phyloP scores from a whole-genome alignment of 53 echinoderm and acorn worm genomes.

The Patiria pectinifera region DNA sequence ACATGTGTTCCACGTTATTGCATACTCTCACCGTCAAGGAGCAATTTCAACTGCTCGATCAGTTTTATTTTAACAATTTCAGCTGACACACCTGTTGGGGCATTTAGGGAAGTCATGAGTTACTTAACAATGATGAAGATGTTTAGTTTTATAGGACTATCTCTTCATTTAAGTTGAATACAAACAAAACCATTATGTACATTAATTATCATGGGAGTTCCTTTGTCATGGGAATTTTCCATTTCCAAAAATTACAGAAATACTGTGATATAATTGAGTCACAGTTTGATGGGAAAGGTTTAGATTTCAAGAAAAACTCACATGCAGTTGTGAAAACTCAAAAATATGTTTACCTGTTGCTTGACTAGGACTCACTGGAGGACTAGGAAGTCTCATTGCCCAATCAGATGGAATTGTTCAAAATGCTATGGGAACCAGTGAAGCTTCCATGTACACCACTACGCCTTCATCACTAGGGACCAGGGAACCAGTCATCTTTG shows the following conservation, averaged over 20 bases:
- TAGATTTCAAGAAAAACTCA: too few species aligned
- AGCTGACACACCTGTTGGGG: background rate
- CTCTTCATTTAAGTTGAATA: too few species aligned
- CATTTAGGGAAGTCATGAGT: background rate
- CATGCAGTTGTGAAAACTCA: background rate
- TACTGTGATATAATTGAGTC: too few species aligned
- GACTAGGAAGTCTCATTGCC: slow-evolving; percentile 50
- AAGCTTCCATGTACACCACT: background rate
- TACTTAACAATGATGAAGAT: too few species aligned
- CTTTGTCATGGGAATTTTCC: too few species aligned
- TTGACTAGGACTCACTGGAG: slow-evolving; percentile 37
- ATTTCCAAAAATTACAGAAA: too few species aligned
- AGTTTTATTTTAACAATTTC: background rate
- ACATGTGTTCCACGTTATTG: background rate
- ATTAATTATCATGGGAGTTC: too few species aligned
- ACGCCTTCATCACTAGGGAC: background rate
- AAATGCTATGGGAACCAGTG: slow-evolving; percentile 34
- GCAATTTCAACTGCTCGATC: background rate
- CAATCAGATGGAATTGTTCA: slow-evolving; percentile 59
- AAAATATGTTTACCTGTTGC: background rate
- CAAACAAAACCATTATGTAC: too few species aligned
- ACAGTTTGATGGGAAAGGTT: too few species aligned
- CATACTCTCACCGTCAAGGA: too few species aligned
- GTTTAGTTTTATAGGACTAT: too few species aligned
- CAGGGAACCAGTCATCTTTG: background rate